Conservation (phyloP, 2,888 invertebrate genomes). For the Ypsolopha scabrella region DNA sequence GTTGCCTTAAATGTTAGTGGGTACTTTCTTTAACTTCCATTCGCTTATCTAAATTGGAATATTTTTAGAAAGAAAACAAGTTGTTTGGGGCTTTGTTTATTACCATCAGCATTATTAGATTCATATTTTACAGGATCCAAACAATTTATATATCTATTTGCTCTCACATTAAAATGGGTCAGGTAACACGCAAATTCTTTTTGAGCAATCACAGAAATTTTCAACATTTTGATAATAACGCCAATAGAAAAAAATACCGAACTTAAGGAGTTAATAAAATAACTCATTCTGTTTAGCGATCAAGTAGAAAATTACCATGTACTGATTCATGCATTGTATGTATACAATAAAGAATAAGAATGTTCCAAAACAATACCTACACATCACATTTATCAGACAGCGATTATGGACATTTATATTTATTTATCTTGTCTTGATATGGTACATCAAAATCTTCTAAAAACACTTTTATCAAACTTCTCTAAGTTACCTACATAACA, state of each 20-base stretch:
- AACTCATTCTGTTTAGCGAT: no score
- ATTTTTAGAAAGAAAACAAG: slow-evolving; percentile 7
- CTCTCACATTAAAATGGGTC: slow-evolving; percentile 29
- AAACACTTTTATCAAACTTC: slow-evolving; percentile 4
- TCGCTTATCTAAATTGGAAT: no score
- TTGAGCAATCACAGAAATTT: slow-evolving; percentile 44
- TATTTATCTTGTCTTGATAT: slow-evolving; percentile 1
- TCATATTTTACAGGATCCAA: slow-evolving; percentile 32
- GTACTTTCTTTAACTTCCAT: no score
- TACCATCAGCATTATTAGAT: slow-evolving; percentile 33
- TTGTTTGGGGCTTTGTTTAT: slow-evolving; percentile 48
- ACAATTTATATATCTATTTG: slow-evolving; percentile 26
- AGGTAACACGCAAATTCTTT: slow-evolving; percentile 40
- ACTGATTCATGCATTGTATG: no score
- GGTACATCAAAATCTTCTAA: slow-evolving; percentile 5
- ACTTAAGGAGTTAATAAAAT: no score
- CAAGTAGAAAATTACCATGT: no score
- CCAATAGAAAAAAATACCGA: no score
- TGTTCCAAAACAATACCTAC: not conserved
- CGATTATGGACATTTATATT: slow-evolving; percentile 15
- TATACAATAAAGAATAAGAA: no score
- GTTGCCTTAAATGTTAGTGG: no score
- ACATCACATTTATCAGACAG: slow-evolving; percentile 11
- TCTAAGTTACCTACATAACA: not conserved
- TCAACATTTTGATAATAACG: slow-evolving; percentile 8